These are phyloP conservation scores for Orgyia antiqua DNA, from an alignment of 2,888 invertebrate species.

Conservation along the genomic window DNA sequence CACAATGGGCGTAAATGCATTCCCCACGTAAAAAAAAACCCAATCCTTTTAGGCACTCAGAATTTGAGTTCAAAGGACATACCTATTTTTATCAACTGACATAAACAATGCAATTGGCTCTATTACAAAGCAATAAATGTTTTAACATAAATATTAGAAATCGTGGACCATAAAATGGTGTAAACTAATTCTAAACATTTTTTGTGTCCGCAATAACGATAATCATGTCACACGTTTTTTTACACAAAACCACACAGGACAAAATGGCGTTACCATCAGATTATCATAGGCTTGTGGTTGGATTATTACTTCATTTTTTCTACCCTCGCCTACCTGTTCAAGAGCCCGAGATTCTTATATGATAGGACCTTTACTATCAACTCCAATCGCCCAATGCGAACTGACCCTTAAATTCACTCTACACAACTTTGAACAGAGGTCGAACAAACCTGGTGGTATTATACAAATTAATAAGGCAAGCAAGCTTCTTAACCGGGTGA, in stretches of 20 bases:
- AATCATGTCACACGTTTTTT: conserved; percentile 77
- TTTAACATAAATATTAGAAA: too few species aligned
- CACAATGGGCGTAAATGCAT: too few species aligned
- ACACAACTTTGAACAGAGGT: conserved; percentile 9
- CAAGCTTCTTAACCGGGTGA: conserved; percentile 75
- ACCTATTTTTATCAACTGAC: too few species aligned
- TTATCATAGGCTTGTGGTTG: conserved; percentile 71
- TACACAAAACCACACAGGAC: conserved; percentile 73
- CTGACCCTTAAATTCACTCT: conserved; percentile 25
- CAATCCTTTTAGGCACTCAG: too few species aligned
- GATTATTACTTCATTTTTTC: conserved; percentile 75
- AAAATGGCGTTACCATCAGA: conserved; percentile 78
- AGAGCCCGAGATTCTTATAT: conserved; percentile 52
- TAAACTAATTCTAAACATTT: conserved; percentile 42
- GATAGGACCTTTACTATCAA: conserved; percentile 52
- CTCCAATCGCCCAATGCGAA: conserved; percentile 37
- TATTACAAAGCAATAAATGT: too few species aligned
- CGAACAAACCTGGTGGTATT: conserved; percentile 33
- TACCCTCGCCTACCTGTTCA: conserved; percentile 65
- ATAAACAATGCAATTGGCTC: too few species aligned
- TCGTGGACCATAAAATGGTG: conserved; percentile 31
- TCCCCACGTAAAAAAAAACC: too few species aligned
- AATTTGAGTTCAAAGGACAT: too few species aligned
- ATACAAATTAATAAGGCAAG: conserved; percentile 69
- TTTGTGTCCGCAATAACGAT: conserved; percentile 59